Base-by-base conservation (phyloP, 2,113 vertebrate species). In the Crocuta crocuta region DNA sequence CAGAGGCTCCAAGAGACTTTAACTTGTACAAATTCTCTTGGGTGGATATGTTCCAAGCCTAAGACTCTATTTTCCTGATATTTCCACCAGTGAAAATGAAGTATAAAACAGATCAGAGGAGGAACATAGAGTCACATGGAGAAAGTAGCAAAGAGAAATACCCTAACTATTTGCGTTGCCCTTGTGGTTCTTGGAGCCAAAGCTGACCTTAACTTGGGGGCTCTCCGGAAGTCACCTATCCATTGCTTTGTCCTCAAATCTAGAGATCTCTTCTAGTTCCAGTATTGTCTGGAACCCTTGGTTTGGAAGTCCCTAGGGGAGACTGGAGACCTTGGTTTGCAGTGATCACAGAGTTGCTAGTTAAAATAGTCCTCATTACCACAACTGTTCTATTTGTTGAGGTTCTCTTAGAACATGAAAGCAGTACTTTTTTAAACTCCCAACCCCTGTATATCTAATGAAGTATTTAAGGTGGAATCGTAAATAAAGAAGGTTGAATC, bases 61-160 rank as follows among this genome's bases (percentile, higher is more conserved):
- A 78, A 74, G 58, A 71, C n/a, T n/a, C 23, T 87, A 4, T 81
- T 81, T 71, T 83, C 50, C 61, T 86, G 71, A 12, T 50, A 39
- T 94, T 97, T 93, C n/a, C 76, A 71, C 19, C 84, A 84, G 43
- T 92, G 74, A 90, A 95, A 81, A 93, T 82, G 61, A 84, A 13
- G 33, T 91, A 61, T 93, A 45, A 92, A 93, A 71, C 55, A 45
- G 12, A 19, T 93, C 68, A 65, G 31, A 48, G 19, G 12, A 96
- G 39, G 66, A 74, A 11, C 17, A 35, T 53, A 55, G 23, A 43
- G 31, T 71, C 79, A 91, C 23, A 15, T 39, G 91, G 63, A 93
- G 68, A 91, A 94, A 93, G 45, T 70, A 89, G 28, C 19, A 70
- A 58, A 95, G 81, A 82, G 33, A 94, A 93, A 82, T 83, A 66